These are phyloP conservation scores for Papilio machaon DNA, from an alignment of 1,140 invertebrate genomes.

Conservation along the genomic window DNA sequence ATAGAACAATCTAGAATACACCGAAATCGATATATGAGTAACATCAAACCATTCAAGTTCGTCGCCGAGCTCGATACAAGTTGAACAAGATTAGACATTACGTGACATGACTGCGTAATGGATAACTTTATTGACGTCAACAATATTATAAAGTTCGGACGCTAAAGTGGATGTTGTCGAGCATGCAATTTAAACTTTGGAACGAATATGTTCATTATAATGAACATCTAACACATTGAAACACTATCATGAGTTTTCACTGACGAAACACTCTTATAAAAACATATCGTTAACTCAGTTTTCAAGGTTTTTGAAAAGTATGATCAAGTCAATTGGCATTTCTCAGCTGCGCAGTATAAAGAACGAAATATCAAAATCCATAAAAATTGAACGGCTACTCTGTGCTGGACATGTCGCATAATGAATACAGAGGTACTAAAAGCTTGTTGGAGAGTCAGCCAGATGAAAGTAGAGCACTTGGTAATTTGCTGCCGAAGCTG, in stretches of 20 bases:
- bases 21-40: not conserved
- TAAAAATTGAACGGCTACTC: too few species aligned
- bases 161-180: not conserved
- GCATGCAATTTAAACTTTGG: conserved; percentile 20
- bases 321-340: too few species aligned
- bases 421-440: too few species aligned
- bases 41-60: not conserved
- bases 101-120: conserved; percentile 1
- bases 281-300: too few species aligned
- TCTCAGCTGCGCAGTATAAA: too few species aligned
- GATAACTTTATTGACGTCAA: conserved; percentile 3
- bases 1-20: not conserved
- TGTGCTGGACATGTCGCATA: too few species aligned
- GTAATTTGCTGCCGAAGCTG: too few species aligned
- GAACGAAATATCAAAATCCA: too few species aligned
- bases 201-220: not conserved
- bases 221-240: not conserved
- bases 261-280: too few species aligned
- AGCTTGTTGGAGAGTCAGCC: too few species aligned
- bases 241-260: not conserved
- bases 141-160: conserved; percentile 16
- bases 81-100: conserved; percentile 13
- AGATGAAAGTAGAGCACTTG: too few species aligned
- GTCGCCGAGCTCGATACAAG: not conserved
- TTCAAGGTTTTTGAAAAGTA: too few species aligned